These are phyloP conservation scores for Sebastes schlegelii DNA, from an alignment of 2,113 vertebrate species.

Conservation along the genomic window DNA sequence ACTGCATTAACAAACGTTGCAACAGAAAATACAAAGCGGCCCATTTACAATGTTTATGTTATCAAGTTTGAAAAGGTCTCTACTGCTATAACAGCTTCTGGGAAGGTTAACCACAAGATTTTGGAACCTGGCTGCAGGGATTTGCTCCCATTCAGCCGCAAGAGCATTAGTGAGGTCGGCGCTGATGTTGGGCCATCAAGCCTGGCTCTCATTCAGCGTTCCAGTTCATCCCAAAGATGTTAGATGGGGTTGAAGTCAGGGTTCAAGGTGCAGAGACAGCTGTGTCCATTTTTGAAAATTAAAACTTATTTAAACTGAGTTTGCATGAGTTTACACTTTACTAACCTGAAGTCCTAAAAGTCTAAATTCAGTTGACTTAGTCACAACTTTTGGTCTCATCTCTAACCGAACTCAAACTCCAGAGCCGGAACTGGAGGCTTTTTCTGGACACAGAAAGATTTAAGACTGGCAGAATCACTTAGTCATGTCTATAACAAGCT, in stretches of 20 bases:
- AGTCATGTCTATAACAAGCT: slow-evolving; percentile 57
- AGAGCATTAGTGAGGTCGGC: not conserved
- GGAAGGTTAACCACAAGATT: too few relatives aligned
- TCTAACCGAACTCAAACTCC: slow-evolving; percentile 36
- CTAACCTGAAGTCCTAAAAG: slow-evolving; percentile 5
- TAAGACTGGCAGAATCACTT: slow-evolving; percentile 52
- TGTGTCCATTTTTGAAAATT: not conserved
- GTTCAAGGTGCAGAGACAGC: not conserved
- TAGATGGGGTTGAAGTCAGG: too few relatives aligned
- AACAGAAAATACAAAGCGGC: too few relatives aligned
- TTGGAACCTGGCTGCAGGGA: not conserved
- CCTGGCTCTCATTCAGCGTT: not conserved
- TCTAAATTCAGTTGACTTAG: slow-evolving; percentile 7
- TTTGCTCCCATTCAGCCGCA: not conserved
- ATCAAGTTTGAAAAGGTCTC: too few relatives aligned
- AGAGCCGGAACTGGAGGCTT: slow-evolving; percentile 10
- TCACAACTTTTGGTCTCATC: slow-evolving; percentile 6
- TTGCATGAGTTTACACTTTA: not conserved
- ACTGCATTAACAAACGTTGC: too few relatives aligned
- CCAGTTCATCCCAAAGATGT: not conserved
- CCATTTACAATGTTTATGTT: too few relatives aligned
- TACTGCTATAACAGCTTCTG: too few relatives aligned
- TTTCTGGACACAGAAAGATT: slow-evolving; percentile 53
- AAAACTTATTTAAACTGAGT: not conserved
- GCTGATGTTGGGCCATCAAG: not conserved